Percentiles rank a stretch among this genome's conserved stretches.
Evolutionary conservation across 2,888 invertebrate genomes (phyloP).

Genomic region (Isoperla grammatica): DNA sequence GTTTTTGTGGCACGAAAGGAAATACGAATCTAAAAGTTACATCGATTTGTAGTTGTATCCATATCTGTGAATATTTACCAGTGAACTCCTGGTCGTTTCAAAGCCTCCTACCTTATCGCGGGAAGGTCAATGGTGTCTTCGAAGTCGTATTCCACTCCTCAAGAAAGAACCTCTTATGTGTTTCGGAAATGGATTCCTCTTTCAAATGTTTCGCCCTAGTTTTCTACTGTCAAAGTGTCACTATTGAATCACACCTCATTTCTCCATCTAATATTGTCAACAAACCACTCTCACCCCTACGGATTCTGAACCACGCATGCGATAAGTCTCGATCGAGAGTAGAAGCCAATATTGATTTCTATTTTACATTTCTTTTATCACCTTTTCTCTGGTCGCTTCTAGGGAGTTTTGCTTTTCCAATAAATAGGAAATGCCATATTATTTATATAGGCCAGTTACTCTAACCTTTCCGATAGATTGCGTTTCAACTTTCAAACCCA

Average conservation of each 20-base stretch:
- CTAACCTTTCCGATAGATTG: too few species aligned
- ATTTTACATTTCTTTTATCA: conserved; percentile 24
- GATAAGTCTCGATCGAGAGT: conserved; percentile 25
- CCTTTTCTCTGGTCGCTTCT: background rate
- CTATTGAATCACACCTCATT: conserved; percentile 21
- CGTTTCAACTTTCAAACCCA: too few species aligned
- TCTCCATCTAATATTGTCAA: conserved; percentile 1
- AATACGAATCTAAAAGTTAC: too few species aligned
- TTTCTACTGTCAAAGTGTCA: conserved; percentile 23
- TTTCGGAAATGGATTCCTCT: conserved; percentile 25
- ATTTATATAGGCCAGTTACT: too few species aligned
- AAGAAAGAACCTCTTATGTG: conserved; percentile 12
- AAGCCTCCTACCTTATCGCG: too few species aligned
- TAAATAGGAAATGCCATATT: conserved; percentile 8
- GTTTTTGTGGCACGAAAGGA: too few species aligned
- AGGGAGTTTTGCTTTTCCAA: conserved; percentile 14
- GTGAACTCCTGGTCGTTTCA: too few species aligned
- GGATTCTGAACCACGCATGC: conserved; percentile 25
- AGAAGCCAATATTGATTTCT: conserved; percentile 27
- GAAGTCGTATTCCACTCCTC: conserved; percentile 10
- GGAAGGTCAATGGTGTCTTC: conserved; percentile 5
- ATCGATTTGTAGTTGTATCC: too few species aligned
- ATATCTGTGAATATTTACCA: too few species aligned
- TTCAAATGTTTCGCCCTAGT: conserved; percentile 1
- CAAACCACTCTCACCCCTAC: conserved; percentile 9